These are phyloP conservation scores for Cylloceria caligata DNA, from an alignment of 2,888 invertebrate genomes.

Conservation along the genomic window DNA sequence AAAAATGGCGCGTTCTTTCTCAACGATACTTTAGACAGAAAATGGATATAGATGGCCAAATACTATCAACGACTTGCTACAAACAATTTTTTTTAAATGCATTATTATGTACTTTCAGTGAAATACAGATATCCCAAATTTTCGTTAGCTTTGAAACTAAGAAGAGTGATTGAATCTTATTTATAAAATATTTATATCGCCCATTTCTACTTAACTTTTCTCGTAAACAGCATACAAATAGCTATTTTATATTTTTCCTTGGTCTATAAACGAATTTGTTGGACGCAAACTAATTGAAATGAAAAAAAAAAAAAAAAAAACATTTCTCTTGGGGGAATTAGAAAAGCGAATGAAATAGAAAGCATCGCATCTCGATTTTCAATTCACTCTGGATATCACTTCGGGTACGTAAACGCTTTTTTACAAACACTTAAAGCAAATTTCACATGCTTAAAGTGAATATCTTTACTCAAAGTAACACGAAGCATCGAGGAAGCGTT, in stretches of 20 bases:
- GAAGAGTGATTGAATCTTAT: too few relatives aligned
- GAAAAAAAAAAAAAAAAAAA: neutral
- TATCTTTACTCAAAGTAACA: conserved; percentile 15
- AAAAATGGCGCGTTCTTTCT: neutral
- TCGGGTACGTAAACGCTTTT: neutral
- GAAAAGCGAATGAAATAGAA: conserved; percentile 8
- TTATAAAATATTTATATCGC: too few relatives aligned
- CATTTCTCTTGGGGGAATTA: neutral
- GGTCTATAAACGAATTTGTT: too few relatives aligned
- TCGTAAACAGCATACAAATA: too few relatives aligned
- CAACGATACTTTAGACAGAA: neutral
- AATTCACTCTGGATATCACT: neutral
- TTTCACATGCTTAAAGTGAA: conserved; percentile 10
- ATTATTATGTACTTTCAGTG: too few relatives aligned
- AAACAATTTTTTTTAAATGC: neutral
- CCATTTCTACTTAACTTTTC: too few relatives aligned
- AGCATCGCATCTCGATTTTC: conserved; percentile 1
- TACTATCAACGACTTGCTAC: neutral
- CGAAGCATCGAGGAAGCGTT: conserved; percentile 27
- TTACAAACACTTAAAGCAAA: neutral
- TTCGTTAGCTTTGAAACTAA: too few relatives aligned
- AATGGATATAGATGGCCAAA: neutral
- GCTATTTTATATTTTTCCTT: too few relatives aligned
- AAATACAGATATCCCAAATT: too few relatives aligned
- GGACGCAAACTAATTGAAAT: neutral